A percentile compares a stretch with the other conserved stretches of the same genome.
Conservation (phyloP, 2,113 vertebrate species). For the Scolopax mira region DNA sequence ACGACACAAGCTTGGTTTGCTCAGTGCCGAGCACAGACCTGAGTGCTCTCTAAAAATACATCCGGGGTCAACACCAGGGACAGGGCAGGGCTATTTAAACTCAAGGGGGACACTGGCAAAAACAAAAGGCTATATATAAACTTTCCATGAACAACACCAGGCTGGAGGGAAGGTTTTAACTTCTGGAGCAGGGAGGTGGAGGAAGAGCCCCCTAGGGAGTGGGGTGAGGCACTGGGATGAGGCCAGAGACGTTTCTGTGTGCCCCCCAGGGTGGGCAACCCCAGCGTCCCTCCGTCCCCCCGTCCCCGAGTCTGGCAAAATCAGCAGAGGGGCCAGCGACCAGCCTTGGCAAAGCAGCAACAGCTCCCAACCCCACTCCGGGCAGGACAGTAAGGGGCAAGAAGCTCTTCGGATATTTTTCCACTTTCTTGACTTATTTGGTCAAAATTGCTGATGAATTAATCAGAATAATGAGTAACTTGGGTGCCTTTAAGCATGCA, state of each 20-base stretch:
- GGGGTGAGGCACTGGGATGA: not conserved
- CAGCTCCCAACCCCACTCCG: not conserved
- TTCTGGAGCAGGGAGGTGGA: not conserved
- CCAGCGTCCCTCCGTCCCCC: not conserved
- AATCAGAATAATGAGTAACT: constrained; percentile 41
- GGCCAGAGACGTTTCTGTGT: not conserved
- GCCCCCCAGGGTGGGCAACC: not conserved
- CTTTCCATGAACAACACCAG: constrained; percentile 47
- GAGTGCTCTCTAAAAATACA: constrained; percentile 59
- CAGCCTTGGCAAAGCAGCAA: not conserved
- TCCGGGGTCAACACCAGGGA: constrained; percentile 49
- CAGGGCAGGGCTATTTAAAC: constrained; percentile 43
- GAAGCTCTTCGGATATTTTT: constrained; percentile 3
- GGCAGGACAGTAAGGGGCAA: not conserved
- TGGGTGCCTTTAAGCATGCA: not conserved
- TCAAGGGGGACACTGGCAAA: constrained; percentile 34
- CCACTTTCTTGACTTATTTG: constrained; percentile 55
- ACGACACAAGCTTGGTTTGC: not conserved
- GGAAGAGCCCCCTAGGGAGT: not conserved
- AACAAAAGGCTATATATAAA: constrained; percentile 68
- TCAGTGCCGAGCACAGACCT: not conserved
- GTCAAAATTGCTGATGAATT: constrained; percentile 19
- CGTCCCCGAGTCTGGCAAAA: not conserved
- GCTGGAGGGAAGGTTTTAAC: constrained; percentile 21
- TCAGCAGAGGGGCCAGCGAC: fast-evolving